A percentile compares a stretch with the other conserved stretches of the same genome.
These are phyloP conservation scores for Nothoprocta pentlandii DNA, from an alignment of 2,113 vertebrate species.

Conservation along the genomic window DNA sequence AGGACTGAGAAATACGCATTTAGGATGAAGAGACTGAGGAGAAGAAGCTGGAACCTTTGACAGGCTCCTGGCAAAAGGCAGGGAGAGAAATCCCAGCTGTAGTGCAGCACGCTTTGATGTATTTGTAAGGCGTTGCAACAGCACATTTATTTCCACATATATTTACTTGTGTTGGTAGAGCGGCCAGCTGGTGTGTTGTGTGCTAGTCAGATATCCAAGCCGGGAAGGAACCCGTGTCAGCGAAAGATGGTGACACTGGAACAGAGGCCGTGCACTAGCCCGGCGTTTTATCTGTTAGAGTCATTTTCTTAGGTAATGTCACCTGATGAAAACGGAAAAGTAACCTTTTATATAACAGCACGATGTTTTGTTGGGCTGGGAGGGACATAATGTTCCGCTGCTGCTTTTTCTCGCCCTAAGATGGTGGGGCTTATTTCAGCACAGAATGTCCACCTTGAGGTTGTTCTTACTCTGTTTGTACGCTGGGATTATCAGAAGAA, in stretches of 20 bases:
- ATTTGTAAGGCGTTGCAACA: neutral
- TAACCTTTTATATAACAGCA: neutral
- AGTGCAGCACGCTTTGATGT: constrained; percentile 48
- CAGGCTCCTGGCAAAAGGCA: constrained; percentile 10
- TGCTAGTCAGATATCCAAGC: neutral
- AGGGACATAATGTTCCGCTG: neutral
- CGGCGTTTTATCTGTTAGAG: neutral
- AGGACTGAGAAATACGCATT: neutral
- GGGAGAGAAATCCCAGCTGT: constrained; percentile 56
- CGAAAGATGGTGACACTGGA: neutral
- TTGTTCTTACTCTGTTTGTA: neutral
- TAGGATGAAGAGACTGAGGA: neutral
- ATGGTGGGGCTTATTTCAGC: neutral
- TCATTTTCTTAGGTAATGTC: neutral
- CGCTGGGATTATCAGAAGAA: neutral
- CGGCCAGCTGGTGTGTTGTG: constrained; percentile 27
- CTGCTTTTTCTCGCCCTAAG: neutral
- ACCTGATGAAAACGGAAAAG: neutral
- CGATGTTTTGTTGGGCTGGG: neutral
- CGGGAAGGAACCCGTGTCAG: constrained; percentile 13
- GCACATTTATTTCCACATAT: constrained; percentile 16
- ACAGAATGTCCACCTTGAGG: neutral
- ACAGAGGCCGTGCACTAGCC: neutral
- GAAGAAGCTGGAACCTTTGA: constrained; percentile 36
- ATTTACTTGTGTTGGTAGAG: constrained; percentile 31